phyloP scores from a whole-genome alignment of 37 sponge, comb jelly and placozoan genomes.

The Cliona cf. orientalis region DNA sequence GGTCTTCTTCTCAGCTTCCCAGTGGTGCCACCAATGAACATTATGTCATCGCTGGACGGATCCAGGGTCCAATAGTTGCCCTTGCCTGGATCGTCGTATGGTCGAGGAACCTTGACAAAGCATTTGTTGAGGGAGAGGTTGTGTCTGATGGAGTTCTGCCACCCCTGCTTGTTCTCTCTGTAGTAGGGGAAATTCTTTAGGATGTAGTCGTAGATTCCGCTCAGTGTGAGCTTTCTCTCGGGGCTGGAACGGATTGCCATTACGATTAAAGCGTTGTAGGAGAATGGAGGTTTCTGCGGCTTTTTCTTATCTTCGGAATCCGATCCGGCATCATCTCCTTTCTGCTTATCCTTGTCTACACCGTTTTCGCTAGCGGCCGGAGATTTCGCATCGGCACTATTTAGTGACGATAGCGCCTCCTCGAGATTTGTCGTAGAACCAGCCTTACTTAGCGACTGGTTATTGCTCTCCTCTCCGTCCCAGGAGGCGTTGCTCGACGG shows the following conservation, averaged over 20 bases:
- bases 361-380: slow-evolving; percentile 17
- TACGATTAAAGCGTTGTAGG: slow-evolving; percentile 96
- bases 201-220: slow-evolving; percentile 96
- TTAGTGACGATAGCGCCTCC: slow-evolving; percentile 47
- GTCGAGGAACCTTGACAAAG: slow-evolving; percentile 95
- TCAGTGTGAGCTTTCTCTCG: slow-evolving; percentile 91
- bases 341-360: slow-evolving; percentile 1
- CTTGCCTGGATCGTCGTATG: slow-evolving; percentile 95
- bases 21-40: slow-evolving; percentile 86
- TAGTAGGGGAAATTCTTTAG: slow-evolving; percentile 95
- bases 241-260: slow-evolving; percentile 96
- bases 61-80: slow-evolving; percentile 98
- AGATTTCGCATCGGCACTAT: slow-evolving; percentile 26
- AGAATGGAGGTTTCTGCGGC: slow-evolving; percentile 88
- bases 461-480: slow-evolving; percentile 55
- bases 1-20: slow-evolving; percentile 88
- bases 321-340: slow-evolving; percentile 11
- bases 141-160: slow-evolving; percentile 99
- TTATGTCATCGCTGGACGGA: slow-evolving; percentile 89
- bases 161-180: slow-evolving; percentile 95
- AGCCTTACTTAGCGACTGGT: background rate
- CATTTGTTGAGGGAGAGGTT: slow-evolving; percentile 96
- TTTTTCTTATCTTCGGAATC: slow-evolving; percentile 56
- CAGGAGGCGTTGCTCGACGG: slow-evolving; percentile 81
- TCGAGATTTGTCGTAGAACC: slow-evolving; percentile 35